Conservation (phyloP, 2,113 vertebrate species). For the Phylloscopus trochiloides region DNA sequence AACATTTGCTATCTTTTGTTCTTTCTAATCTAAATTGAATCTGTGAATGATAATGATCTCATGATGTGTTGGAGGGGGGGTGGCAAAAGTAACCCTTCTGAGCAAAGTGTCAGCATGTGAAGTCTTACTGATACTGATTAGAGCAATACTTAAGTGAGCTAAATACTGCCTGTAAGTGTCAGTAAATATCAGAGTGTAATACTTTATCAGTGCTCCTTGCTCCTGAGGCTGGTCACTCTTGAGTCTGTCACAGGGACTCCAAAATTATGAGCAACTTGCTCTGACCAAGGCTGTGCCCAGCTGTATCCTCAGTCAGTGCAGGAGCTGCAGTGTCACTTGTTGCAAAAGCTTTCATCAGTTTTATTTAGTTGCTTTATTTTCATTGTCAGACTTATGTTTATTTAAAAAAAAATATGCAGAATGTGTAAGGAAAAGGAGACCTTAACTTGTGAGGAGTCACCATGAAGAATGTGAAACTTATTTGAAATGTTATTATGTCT, state of each 20-base stretch:
- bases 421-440: background rate
- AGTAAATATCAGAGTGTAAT: background rate
- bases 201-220: background rate
- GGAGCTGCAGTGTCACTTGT: background rate
- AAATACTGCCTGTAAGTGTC: background rate
- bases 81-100: background rate
- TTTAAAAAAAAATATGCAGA: background rate
- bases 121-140: background rate
- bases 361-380: background rate
- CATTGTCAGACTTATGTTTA: background rate
- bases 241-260: background rate
- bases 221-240: background rate
- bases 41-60: background rate
- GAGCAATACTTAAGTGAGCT: background rate
- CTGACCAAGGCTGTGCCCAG: background rate
- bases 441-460: background rate
- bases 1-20: slow-evolving; percentile 22
- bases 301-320: background rate
- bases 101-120: background rate
- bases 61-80: background rate
- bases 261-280: background rate
- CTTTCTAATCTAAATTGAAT: slow-evolving; percentile 62
- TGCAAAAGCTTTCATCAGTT: background rate
- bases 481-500: background rate
- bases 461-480: background rate